Base-by-base conservation (phyloP, 1,140 invertebrate species). In the Bombus fervidus region DNA sequence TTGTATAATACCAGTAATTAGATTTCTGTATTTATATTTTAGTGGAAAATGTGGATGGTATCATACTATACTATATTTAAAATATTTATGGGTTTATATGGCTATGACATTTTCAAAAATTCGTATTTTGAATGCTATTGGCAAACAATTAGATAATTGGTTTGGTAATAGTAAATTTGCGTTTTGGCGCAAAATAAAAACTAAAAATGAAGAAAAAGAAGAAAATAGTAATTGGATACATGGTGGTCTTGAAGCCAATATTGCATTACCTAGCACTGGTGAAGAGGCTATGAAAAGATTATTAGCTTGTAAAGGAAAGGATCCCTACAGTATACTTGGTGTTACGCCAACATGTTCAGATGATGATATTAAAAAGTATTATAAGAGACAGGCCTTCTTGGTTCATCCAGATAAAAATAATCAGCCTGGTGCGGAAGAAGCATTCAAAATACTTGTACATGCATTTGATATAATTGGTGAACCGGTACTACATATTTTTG, bases 371-470 rank as follows among this genome's bases (percentile, higher is more conserved):
- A 98, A 98, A 92, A 97, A 98, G 91, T 99, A 99, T 96, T 99
- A 99, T 93, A 97, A 98, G 91, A 96, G 97, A 89, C 98, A 99
- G 95, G 98, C 98, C 8, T 97, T 99, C 92, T 96, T 99, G 25
- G 98, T 99, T 69, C 98, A 99, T 96, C 98, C 98, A 1, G 98
- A 99, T 93, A 99, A 99, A 95, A 99, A 99, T 95, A 97, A 97
- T 92, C 98, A 98, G 94, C 97, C 98, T 18, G 98, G 98, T 74
- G 98, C 98, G 15, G 98, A 99, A 93, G 98, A 99, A 95, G 98
- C 98, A 43, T 99, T 99, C 94, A 99, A 99, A 95, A 99, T 99
- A 93, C 95, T 99, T 87, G 98, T 98, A 86, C 97, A 98, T 93
- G 98, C 98, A 41, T 99, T 99, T 95, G 98, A 99, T 94, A 96